phyloP scores from a whole-genome alignment of 2,888 invertebrate species.

The Parnassius apollo region DNA sequence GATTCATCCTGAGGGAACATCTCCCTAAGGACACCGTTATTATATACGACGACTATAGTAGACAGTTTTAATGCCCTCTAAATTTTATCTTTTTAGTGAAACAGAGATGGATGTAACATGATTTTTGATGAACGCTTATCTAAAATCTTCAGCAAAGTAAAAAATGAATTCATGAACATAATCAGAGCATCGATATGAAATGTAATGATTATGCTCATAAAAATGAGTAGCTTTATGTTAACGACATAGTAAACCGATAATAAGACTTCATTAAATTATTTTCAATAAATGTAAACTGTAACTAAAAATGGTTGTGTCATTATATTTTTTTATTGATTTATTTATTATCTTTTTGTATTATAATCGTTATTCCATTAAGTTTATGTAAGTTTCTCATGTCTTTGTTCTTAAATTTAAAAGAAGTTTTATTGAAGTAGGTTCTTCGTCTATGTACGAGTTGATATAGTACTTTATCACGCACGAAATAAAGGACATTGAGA shows the following conservation, averaged over 20 bases:
- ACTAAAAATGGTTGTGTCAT: too few relatives aligned
- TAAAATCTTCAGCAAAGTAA: constrained; percentile 3
- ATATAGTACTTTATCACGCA: too few relatives aligned
- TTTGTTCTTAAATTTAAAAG: too few relatives aligned
- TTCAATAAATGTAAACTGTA: too few relatives aligned
- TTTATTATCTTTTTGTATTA: too few relatives aligned
- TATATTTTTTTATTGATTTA: too few relatives aligned
- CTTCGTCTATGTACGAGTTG: too few relatives aligned
- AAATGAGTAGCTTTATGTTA: constrained; percentile 12
- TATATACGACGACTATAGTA: constrained; percentile 15
- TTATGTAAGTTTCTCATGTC: too few relatives aligned
- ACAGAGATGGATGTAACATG: not conserved
- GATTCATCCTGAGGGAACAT: constrained; percentile 59
- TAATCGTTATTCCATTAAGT: too few relatives aligned
- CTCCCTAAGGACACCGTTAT: constrained; percentile 23
- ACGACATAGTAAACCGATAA: constrained; percentile 6
- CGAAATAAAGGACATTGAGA: too few relatives aligned
- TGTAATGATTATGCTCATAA: constrained; percentile 13
- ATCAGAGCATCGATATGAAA: constrained; percentile 19
- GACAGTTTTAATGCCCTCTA: constrained; percentile 4
- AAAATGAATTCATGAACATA: constrained; percentile 4
- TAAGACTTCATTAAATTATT: too few relatives aligned
- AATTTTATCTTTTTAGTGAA: constrained; percentile 8
- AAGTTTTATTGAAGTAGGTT: too few relatives aligned
- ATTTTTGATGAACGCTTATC: constrained; percentile 1